These are phyloP conservation scores for Trochalopteron elliotii DNA, from an alignment of 2,113 vertebrate genomes.

Conservation along the genomic window DNA sequence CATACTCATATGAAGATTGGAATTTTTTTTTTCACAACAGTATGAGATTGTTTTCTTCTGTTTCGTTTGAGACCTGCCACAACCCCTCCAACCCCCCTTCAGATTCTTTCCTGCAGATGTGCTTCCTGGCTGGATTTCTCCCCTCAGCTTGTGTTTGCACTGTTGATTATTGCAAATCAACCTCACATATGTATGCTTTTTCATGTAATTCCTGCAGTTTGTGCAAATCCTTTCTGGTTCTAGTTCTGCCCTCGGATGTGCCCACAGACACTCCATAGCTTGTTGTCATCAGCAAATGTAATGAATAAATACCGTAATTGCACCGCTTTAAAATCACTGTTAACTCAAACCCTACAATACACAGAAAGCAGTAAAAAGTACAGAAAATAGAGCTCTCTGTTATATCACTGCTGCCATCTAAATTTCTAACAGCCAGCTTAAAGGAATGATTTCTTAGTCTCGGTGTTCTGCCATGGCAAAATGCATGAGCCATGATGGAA, in stretches of 20 bases:
- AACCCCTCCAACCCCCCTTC: accelerated
- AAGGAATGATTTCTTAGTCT: neutral
- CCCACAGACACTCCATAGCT: neutral
- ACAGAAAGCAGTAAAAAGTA: neutral
- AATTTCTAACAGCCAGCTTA: neutral
- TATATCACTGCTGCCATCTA: neutral
- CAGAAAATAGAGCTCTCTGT: neutral
- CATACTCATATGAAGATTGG: neutral
- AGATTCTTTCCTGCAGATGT: neutral
- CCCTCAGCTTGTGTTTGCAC: neutral
- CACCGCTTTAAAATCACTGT: neutral
- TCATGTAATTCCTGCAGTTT: neutral
- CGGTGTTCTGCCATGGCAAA: neutral
- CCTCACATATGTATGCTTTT: neutral
- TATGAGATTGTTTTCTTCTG: neutral
- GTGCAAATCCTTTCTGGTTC: neutral
- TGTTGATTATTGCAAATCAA: neutral
- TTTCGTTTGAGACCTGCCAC: neutral
- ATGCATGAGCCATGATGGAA: neutral
- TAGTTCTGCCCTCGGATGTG: neutral
- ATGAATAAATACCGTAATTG: neutral
- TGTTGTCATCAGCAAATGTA: neutral
- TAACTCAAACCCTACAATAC: neutral
- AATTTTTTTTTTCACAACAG: neutral
- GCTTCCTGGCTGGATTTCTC: neutral